These are phyloP conservation scores for Gymnosoma rotundatum DNA, from an alignment of 2,888 invertebrate species.

Conservation along the genomic window DNA sequence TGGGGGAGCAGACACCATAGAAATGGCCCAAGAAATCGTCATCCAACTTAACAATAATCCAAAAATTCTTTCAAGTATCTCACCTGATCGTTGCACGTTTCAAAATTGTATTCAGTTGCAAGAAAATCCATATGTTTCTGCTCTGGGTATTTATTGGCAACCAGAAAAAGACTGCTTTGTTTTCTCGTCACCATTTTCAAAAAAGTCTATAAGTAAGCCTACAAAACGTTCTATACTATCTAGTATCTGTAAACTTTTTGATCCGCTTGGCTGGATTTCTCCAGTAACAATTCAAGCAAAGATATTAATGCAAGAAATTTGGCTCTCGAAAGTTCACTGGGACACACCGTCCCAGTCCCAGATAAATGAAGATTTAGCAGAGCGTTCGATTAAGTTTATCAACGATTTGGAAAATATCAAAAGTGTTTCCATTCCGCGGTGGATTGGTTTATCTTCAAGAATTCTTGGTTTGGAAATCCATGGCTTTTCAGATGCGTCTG, in stretches of 20 bases:
- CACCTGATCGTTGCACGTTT: too few relatives aligned
- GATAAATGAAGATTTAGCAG: too few relatives aligned
- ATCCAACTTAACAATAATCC: too few relatives aligned
- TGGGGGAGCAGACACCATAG: too few relatives aligned
- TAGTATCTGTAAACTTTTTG: constrained; percentile 17
- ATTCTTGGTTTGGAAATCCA: constrained; percentile 31
- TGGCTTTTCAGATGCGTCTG: constrained; percentile 31
- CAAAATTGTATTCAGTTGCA: too few relatives aligned
- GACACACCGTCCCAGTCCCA: too few relatives aligned
- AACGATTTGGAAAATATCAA: constrained; percentile 13
- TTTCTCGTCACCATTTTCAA: constrained; percentile 14
- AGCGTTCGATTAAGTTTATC: constrained; percentile 15
- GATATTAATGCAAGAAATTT: constrained; percentile 20
- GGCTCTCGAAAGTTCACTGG: too few relatives aligned
- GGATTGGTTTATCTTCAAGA: constrained; percentile 18
- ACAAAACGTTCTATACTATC: constrained; percentile 32
- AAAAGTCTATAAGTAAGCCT: not conserved
- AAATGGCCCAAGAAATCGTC: too few relatives aligned
- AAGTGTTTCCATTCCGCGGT: constrained; percentile 30
- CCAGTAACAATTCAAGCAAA: constrained; percentile 27
- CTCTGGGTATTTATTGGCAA: too few relatives aligned
- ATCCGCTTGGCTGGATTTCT: constrained; percentile 41
- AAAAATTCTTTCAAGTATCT: too few relatives aligned
- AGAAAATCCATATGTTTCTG: not conserved
- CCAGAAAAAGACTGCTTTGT: not conserved